These are phyloP conservation scores for Dicerorhinus sumatrensis DNA, from an alignment of 2,113 vertebrate species.

Conservation along the genomic window DNA sequence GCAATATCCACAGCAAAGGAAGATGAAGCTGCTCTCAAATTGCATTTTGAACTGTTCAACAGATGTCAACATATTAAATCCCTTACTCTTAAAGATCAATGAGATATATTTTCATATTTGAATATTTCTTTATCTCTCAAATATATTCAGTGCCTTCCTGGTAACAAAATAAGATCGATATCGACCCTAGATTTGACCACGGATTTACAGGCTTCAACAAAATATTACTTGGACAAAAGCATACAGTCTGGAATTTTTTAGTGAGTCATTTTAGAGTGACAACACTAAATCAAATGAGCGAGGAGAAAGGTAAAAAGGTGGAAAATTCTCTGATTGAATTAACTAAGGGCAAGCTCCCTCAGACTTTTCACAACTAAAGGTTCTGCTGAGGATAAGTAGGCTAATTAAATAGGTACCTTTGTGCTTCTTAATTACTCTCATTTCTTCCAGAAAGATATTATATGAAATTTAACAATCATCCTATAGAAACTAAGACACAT, in stretches of 20 bases:
- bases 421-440: conserved; percentile 66
- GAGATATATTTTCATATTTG: background rate
- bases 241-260: background rate
- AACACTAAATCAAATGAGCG: background rate
- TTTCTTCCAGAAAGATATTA: conserved; percentile 51
- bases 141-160: background rate
- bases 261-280: background rate
- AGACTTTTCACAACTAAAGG: conserved; percentile 4
- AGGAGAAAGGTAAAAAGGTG: conserved; percentile 5
- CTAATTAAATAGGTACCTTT: conserved; percentile 64
- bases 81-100: background rate
- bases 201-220: background rate
- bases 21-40: background rate
- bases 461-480: conserved; percentile 44
- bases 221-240: background rate
- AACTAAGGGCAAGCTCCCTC: conserved; percentile 15
- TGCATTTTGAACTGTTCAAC: background rate
- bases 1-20: background rate
- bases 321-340: conserved; percentile 39
- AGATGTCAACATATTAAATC: background rate
- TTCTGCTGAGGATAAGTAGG: conserved; percentile 56
- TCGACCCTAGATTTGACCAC: background rate
- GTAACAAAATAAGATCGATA: background rate
- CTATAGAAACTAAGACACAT: background rate
- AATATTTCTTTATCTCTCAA: conserved; percentile 24